Evolutionary conservation across 2,113 vertebrate genomes (phyloP).

Genomic region (Macheiramphus alcinus): DNA sequence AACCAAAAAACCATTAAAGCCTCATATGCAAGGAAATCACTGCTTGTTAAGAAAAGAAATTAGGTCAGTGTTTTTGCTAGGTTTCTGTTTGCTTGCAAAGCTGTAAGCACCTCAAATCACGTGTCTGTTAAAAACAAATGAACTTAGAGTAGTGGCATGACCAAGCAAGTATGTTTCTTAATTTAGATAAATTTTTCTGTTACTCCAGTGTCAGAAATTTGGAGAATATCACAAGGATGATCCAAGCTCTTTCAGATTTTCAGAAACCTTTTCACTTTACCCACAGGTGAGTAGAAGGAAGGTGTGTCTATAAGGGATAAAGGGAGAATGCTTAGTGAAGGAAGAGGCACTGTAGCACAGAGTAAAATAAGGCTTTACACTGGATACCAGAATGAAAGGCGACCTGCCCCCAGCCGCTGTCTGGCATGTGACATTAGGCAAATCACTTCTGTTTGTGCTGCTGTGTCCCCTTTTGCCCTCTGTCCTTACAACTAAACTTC

Average conservation of each 20-base stretch:
- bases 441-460: background rate
- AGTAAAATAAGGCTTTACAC: background rate
- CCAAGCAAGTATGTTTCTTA: background rate
- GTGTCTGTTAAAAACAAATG: background rate
- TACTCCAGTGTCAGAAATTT: slow-evolving; percentile 94
- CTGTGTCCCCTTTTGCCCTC: background rate
- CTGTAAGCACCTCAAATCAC: background rate
- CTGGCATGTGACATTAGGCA: background rate
- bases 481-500: background rate
- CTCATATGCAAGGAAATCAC: background rate
- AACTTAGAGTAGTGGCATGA: background rate
- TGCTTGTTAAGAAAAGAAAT: background rate
- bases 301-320: background rate
- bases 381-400: background rate
- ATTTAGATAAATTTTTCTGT: slow-evolving; percentile 12
- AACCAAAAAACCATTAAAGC: background rate
- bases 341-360: background rate
- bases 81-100: background rate
- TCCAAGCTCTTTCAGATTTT: slow-evolving; percentile 96
- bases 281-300: slow-evolving; percentile 84
- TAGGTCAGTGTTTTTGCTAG: background rate
- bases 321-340: background rate
- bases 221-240: slow-evolving; percentile 99
- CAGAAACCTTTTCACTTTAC: slow-evolving; percentile 96
- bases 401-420: background rate